Base-by-base conservation (phyloP, 2,888 invertebrate genomes). In the Chromoteleia sp. region DNA sequence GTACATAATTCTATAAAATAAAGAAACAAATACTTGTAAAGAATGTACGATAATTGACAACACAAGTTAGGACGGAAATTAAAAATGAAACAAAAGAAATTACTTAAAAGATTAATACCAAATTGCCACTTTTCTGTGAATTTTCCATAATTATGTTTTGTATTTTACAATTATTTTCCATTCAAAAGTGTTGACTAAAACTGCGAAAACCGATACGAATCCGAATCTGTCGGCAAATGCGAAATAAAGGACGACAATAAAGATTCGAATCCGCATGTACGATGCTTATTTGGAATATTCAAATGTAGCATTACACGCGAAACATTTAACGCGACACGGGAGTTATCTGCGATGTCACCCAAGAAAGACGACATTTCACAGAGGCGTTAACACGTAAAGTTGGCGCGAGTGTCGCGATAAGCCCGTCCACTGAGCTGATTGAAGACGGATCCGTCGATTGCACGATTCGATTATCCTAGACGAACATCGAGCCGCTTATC, bases 401-500 rank as follows among this genome's bases (percentile, higher is more conserved):
- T 45, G 29, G 58, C 59, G 29, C 15, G 70, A 70, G 68, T 21
- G 70, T 30, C 30, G 50, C 75, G 76, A 75, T 81, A 76, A 76
- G 65, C 43, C 14, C 59, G 15, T 59, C 61, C 52, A 15, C 10
- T 21, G 21, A 14, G 52, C 52, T 41, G 70, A 75, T 75, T 70
- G 54, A 75, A 70, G 50, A 56, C 80, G 65, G 65, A 76, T 71
- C 67, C 43, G 6, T 59, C 81, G 77, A 77, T 77, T 25, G 77
- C 73, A 50, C 68, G 68, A 61, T 68, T 73, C 81, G 81, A 81
- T 81, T 77, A 77, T 61, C 73, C 73, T 68, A 63, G 70, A 58
- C 56, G 77, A 68, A 36, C 73, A 73, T 41, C 70, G 68, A 14
- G 52, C 29, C 21, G 54, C 70, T 71, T 81, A 67, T 71, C 81